phyloP scores from a whole-genome alignment of 2,113 vertebrate species.

The Crotalus helleri region DNA sequence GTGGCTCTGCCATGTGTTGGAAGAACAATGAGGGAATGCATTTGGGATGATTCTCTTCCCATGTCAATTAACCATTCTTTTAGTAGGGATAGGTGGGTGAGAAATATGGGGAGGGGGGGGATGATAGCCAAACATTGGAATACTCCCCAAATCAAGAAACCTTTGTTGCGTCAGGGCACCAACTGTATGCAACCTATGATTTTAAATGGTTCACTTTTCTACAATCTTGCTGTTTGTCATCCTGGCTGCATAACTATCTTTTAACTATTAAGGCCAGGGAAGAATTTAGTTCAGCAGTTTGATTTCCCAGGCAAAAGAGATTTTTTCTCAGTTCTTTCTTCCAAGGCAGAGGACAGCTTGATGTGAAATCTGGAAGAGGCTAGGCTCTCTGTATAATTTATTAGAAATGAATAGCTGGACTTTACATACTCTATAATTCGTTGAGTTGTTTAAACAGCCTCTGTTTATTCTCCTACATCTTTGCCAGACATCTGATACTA shows the following conservation, averaged over 20 bases:
- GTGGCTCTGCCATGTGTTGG: neutral
- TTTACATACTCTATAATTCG: slow-evolving; percentile 12
- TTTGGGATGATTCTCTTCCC: neutral
- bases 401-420: slow-evolving; percentile 2
- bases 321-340: slow-evolving; percentile 11
- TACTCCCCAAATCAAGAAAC: neutral
- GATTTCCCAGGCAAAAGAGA: slow-evolving; percentile 14
- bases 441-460: slow-evolving; percentile 8
- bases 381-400: slow-evolving; percentile 11
- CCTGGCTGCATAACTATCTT: neutral
- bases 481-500: slow-evolving; percentile 14
- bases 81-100: neutral
- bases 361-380: neutral
- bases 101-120: neutral
- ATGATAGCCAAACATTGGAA: neutral
- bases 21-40: neutral
- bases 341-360: neutral
- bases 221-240: accelerated
- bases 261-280: slow-evolving; percentile 24
- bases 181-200: neutral
- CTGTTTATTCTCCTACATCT: neutral
- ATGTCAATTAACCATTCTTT: neutral
- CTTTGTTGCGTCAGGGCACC: too few relatives aligned
- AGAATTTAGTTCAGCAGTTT: slow-evolving; percentile 16
- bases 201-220: neutral